These are phyloP conservation scores for Congeria kusceri DNA, from an alignment of 2,888 invertebrate genomes.

Conservation along the genomic window DNA sequence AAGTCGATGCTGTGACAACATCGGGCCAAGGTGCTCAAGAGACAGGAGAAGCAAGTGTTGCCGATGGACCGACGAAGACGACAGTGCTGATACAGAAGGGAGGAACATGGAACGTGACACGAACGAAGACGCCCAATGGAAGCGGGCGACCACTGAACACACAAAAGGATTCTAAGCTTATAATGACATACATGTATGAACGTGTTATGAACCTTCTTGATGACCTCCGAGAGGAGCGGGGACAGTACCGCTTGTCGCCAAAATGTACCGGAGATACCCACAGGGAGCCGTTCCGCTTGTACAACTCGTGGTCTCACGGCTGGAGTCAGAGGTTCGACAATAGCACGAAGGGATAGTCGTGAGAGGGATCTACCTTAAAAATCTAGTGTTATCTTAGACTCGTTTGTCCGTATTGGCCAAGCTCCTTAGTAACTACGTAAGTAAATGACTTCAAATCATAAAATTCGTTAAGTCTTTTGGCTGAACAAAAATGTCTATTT, in stretches of 20 bases:
- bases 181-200: conserved; percentile 78
- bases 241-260: conserved; percentile 72
- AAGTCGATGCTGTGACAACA: neutral
- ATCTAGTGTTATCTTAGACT: too few relatives aligned
- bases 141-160: conserved; percentile 14
- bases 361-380: too few relatives aligned
- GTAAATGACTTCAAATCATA: too few relatives aligned
- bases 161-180: conserved; percentile 70
- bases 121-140: conserved; percentile 3
- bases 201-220: conserved; percentile 83
- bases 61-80: neutral
- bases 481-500: too few relatives aligned
- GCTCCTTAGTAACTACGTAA: too few relatives aligned
- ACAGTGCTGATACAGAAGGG: neutral
- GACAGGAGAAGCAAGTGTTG: neutral
- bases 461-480: too few relatives aligned
- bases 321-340: conserved; percentile 88
- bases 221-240: conserved; percentile 66
- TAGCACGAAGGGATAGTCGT: too few relatives aligned
- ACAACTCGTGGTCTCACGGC: conserved; percentile 97
- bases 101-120: neutral
- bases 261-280: conserved; percentile 50
- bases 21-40: neutral
- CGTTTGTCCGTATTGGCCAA: too few relatives aligned
- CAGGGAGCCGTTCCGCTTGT: conserved; percentile 89